Evolutionary conservation across 2,113 vertebrate genomes (phyloP), one percentile per base, ranked within the genome.

Genomic region (Cottus gobio): DNA sequence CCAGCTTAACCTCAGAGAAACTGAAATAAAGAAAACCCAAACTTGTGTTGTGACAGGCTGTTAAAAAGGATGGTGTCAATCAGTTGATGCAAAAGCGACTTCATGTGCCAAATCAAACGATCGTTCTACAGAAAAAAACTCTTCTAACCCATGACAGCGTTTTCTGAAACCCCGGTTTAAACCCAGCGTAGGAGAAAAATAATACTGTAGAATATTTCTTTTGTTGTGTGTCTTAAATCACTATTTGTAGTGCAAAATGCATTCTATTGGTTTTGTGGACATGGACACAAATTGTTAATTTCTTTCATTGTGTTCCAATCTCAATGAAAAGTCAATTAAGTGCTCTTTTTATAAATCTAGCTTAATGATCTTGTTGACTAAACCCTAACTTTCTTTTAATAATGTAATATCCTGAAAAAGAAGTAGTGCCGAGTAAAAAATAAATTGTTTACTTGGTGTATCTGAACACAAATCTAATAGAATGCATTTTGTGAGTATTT

Each of bases 41-140:
- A 57, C 56, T 22, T 74, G 6, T 46, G 30, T 26, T 22, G 16
- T 83, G 80, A 71, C 79, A 67, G 46, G 57, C 13, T 52, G 54
- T 24, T 28, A 31, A 69, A 74, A 64, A 76, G 48, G 28, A n/a
- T 31, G 39, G n/a, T 56, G 79, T 88, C 76, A 80, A 72, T 80
- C 83, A 77, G 26, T 1, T 44, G 48, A 73, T 57, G 77, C 34
- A 42, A 64, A 84, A 80, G 72, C 80, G 73, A 77, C 76, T 74
- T 77, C 58, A 63, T 70, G 58, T 73, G 72, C 52, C 72, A 80
- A 83, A 88, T 70, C 58, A 80, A 70, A 71, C 76, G 64, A 31
- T 10, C 60, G 7, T 0, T 22, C 15, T 31, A 26, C 26, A 67
- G 52, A 67, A 62, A 76, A 70, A 22, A 1, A 1, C 10, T 58